Base-by-base conservation (phyloP, 2,888 invertebrate species). In the Metallyticus violacea region DNA sequence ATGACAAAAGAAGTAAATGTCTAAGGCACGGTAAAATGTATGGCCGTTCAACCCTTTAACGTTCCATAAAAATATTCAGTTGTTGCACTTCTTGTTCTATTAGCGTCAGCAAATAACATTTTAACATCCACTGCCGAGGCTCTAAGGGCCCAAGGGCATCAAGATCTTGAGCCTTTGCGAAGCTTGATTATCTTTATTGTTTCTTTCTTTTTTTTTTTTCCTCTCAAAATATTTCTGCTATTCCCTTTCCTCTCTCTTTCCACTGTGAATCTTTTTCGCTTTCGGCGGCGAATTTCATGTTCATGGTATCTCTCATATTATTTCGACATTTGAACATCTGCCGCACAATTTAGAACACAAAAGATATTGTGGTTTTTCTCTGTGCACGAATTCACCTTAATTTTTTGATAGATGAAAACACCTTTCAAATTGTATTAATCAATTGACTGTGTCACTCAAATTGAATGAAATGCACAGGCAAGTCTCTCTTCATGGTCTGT, bases 1-100 rank as follows among this genome's bases (percentile, higher is more conserved):
- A 83, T 77, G 83, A 77, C 82, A 82, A 62, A 77, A 83, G 83
- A 77, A 83, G 83, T 83, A 77, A 83, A 77, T 83, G 83, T 83
- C 77, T 83, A 27, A 22, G 77, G n/a, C 28, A 83, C 40, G 29
- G 15, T 77, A 77, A 83, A 83, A 83, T 83, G 77, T 77, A 83
- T 28, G 76, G 77, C 77, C 83, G 27, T 28, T 28, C 40, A 62
- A 62, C 40, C 40, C 40, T 62, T 62, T 62, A 62, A 62, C 40
- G 40, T 62, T 15, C 83, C 77, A 83, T 83, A 83, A 83, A 83
- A 27, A n/a, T 28, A 77, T 28, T 29, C 83, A 28, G 27, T 28
- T 26, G 28, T 76, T 7, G 9, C 40, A 62, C 40, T 62, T 62
- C 40, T 62, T 62, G 9, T 62, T 62, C 77, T 22, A 83, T 83